These are phyloP conservation scores for Rhinolophus sinicus DNA, from an alignment of 2,113 vertebrate species.

Conservation along the genomic window DNA sequence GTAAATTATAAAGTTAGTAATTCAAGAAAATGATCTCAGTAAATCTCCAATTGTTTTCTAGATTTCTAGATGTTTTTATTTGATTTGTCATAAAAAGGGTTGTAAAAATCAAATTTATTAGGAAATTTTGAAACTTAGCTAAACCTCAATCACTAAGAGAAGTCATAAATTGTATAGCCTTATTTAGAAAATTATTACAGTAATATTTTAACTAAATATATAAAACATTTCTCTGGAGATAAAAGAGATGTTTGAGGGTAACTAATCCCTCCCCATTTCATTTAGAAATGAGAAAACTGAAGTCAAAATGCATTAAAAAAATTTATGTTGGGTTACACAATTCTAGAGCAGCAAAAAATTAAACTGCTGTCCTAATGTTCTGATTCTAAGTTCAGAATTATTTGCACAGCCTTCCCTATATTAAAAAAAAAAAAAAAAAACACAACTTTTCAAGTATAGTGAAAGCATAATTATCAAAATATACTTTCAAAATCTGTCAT, in stretches of 20 bases:
- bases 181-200: constrained; percentile 53
- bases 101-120: constrained; percentile 63
- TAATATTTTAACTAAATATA: not conserved
- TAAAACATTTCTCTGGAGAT: not conserved
- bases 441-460: not conserved
- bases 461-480: not conserved
- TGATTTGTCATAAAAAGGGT: constrained; percentile 36
- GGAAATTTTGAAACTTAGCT: constrained; percentile 47
- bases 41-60: not conserved
- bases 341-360: not conserved
- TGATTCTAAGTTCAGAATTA: not conserved
- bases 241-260: not conserved
- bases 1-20: constrained; percentile 66
- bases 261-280: not conserved
- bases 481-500: not conserved
- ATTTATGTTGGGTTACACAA: not conserved
- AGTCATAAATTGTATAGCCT: constrained; percentile 21
- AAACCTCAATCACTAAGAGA: constrained; percentile 43
- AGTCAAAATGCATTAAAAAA: not conserved
- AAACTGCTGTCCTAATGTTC: not conserved
- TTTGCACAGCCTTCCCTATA: not conserved
- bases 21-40: constrained; percentile 59
- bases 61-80: constrained; percentile 36
- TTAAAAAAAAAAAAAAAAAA: not conserved
- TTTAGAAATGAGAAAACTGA: not conserved